These are phyloP conservation scores for Trogon melanurus DNA, from an alignment of 2,113 vertebrate species.

Conservation along the genomic window DNA sequence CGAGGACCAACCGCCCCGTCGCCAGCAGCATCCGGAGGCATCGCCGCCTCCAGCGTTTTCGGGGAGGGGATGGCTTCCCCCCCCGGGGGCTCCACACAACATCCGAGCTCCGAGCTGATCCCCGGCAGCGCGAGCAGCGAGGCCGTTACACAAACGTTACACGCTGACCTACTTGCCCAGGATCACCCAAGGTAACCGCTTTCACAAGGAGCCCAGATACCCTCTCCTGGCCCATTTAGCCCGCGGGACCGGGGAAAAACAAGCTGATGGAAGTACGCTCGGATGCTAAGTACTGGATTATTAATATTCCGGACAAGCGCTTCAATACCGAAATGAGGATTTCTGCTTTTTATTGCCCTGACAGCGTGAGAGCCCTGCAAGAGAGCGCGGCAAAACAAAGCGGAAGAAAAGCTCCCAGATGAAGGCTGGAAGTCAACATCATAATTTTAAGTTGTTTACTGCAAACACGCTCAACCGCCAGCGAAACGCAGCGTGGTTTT, in stretches of 20 bases:
- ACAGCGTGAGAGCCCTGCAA: background rate
- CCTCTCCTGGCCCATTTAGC: background rate
- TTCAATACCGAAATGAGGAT: slow-evolving; percentile 9
- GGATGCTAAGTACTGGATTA: background rate
- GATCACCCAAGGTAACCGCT: slow-evolving; percentile 31
- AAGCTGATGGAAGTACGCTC: background rate
- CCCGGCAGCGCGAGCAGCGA: background rate
- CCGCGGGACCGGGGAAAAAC: background rate
- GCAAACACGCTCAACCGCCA: background rate
- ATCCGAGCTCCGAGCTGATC: background rate
- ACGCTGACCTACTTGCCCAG: slow-evolving; percentile 47
- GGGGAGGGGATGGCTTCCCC: background rate
- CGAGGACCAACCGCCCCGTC: background rate
- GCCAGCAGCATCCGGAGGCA: fast-evolving
- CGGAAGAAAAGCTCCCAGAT: background rate
- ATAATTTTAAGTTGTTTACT: slow-evolving; percentile 14
- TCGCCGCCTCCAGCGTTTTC: background rate
- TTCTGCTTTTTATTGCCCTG: slow-evolving; percentile 39
- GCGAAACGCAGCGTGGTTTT: background rate
- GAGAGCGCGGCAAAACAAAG: background rate
- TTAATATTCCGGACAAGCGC: slow-evolving; percentile 16
- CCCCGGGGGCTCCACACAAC: background rate
- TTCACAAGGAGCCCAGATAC: background rate
- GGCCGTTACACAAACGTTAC: background rate
- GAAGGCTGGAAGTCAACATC: background rate